A percentile compares a stretch with the other conserved stretches of the same genome.
These are phyloP conservation scores for Coendou prehensilis DNA, from an alignment of 2,797 vertebrate species.

Conservation along the genomic window DNA sequence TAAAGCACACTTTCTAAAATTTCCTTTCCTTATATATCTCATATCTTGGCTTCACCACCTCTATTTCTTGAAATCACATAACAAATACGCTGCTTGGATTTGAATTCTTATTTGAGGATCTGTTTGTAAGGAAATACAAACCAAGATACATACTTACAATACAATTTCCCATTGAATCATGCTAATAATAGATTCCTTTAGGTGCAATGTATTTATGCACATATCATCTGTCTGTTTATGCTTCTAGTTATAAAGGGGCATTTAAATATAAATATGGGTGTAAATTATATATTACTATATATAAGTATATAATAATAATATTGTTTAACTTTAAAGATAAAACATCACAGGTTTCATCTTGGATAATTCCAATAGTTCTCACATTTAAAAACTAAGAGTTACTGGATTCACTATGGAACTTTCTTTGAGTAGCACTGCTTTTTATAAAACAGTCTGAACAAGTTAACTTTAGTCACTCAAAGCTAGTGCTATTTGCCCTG, in stretches of 20 bases:
- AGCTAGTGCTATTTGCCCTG: not conserved
- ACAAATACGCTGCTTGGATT: slow-evolving; percentile 11
- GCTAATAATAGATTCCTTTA: slow-evolving; percentile 32
- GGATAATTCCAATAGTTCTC: not conserved
- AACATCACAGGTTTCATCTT: not conserved
- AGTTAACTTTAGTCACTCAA: slow-evolving; percentile 11
- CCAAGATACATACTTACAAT: not conserved
- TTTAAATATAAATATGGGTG: not conserved
- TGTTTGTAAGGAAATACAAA: slow-evolving; percentile 38
- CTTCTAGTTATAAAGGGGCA: not conserved
- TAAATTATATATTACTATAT: not conserved
- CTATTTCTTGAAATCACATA: not conserved
- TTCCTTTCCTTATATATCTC: slow-evolving; percentile 33
- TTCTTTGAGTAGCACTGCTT: not conserved
- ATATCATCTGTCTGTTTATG: not conserved
- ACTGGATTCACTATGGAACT: not conserved
- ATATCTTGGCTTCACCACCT: not conserved
- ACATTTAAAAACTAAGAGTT: slow-evolving; percentile 19
- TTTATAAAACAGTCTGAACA: slow-evolving; percentile 33
- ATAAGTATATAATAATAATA: not conserved
- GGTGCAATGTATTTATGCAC: not conserved
- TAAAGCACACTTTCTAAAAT: not conserved
- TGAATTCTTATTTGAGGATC: slow-evolving; percentile 25
- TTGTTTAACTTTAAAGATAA: not conserved
- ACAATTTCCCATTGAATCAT: slow-evolving; percentile 22